A percentile compares a stretch with the other conserved stretches of the same genome.
These are phyloP conservation scores for Pseudomyrmex sp. DNA, from an alignment of 1,140 invertebrate genomes.

Conservation along the genomic window DNA sequence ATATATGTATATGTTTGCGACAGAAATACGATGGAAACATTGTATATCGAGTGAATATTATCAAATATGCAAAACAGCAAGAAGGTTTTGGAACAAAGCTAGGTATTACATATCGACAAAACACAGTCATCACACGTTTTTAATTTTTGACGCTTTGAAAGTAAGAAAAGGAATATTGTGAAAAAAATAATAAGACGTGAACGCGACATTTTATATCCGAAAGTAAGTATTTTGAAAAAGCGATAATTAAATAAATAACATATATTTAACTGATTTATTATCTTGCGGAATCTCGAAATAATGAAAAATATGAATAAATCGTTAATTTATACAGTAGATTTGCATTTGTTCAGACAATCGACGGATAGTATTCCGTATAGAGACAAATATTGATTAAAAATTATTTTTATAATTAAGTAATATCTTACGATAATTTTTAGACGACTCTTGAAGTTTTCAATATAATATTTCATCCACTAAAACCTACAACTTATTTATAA, in stretches of 20 bases:
- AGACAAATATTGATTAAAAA: background rate
- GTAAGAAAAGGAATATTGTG: conserved; percentile 15
- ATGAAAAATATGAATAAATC: background rate
- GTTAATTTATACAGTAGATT: background rate
- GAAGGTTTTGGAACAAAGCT: background rate
- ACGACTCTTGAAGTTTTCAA: too few relatives aligned
- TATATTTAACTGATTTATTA: conserved; percentile 16
- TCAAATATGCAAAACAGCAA: conserved; percentile 47
- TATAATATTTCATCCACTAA: background rate
- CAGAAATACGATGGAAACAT: conserved; percentile 42
- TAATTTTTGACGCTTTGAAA: background rate
- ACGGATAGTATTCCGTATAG: background rate
- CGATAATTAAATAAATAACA: conserved; percentile 31
- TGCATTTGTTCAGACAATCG: background rate
- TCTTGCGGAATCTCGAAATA: background rate
- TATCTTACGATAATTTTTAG: background rate
- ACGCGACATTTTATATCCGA: background rate
- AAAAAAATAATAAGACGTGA: background rate
- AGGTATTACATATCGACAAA: conserved; percentile 20
- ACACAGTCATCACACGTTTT: conserved; percentile 33
- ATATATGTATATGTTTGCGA: background rate
- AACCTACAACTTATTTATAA: background rate
- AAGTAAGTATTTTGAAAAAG: background rate
- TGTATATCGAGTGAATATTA: conserved; percentile 4
- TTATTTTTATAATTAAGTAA: background rate